Base-by-base conservation (phyloP, 1,140 invertebrate genomes). In the Vanessa atalanta region DNA sequence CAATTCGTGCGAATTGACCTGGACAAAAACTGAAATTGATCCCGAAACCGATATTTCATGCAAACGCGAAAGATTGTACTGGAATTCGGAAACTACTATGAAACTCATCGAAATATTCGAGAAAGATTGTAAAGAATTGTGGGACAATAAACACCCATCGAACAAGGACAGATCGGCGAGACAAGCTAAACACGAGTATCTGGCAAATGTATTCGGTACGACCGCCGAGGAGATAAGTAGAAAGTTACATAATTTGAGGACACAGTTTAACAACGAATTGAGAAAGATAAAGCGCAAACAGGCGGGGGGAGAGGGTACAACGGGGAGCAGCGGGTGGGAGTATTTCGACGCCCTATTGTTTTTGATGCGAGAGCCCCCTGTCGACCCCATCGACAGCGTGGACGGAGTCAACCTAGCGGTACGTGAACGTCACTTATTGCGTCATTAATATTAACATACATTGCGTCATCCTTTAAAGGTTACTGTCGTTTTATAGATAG, bases 341-440 rank as follows among this genome's bases (percentile, higher is more conserved):
- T 91, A 93, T 61, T 93, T 93, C 76, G 91, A 93, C 65, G 81
- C 88, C 61, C 79, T 93, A 16, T 81, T 82, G 65, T 93, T 92
- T 57, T 78, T 92, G 53, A 70, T 88, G 71, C 83, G 84, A 31
- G 75, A 80, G 65, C 83, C 85, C 57, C 55, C 74, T 43, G 72
- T 65, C 64, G 86, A 89, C 73, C 77, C 87, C 47, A 75, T 84
- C 55, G 85, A 90, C 16, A 73, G 61, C 50, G 70, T 88, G 26
- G 88, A 89, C 9, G 81, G 82, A 68, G 87, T 90, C 66, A 91
- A 91, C 78, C 73, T 90, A 23, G 88, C 82, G 88, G 90, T 92
- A 84, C 37, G 85, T 79, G 90, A 91, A 84, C 37, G 85, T 79
- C 64, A 51, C 43, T 57, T 11, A 23, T 57, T 57, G 13, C 53